Base-by-base conservation (phyloP, 2,888 invertebrate genomes). In the Tachystola acroxantha region DNA sequence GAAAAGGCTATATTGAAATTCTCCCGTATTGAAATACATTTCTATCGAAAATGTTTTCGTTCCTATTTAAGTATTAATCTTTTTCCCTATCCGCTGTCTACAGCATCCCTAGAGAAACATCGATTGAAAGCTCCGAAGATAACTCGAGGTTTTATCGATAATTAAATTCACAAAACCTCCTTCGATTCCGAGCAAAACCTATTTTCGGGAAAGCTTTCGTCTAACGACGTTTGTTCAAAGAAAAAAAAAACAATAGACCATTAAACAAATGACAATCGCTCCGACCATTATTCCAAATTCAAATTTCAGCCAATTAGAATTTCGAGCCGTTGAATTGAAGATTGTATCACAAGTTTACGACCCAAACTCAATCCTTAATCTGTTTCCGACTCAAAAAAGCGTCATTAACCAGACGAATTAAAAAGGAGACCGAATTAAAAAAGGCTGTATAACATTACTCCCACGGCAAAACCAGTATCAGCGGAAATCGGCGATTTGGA, bases 381-480 rank as follows among this genome's bases (percentile, higher is more conserved):
- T 51, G 50, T 58, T 59, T n/a, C 51, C 53, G 51, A 54, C 50
- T 49, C 44, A 48, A 51, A 55, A 16, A 52, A 55, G 50, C 22
- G 27, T 51, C 46, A 58, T 56, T 48, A 55, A 43, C 34, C 32
- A 28, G 3, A 31, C 34, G 24, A 40, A 39, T 39, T 41, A 50
- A 48, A 44, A 45, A 46, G 37, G 16, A 37, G 42, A 32, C 4
- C 24, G 6, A 22, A 22, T 24, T n/a, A 24, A 24, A 24, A 24
- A 24, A 43, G 50, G 49, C 43, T 59, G 44, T 53, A 43, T 46
- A 33, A 46, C 36, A 34, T 31, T 36, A 56, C 66, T 72, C 74
- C 65, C 73, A 73, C 70, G 66, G 41, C 49, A n/a, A 39, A 64
- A 64, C 66, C 44, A 37, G 68, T 56, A 63, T 50, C 62, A 40